Conservation (phyloP, 2,888 invertebrate species). For the Bembecia ichneumoniformis region DNA sequence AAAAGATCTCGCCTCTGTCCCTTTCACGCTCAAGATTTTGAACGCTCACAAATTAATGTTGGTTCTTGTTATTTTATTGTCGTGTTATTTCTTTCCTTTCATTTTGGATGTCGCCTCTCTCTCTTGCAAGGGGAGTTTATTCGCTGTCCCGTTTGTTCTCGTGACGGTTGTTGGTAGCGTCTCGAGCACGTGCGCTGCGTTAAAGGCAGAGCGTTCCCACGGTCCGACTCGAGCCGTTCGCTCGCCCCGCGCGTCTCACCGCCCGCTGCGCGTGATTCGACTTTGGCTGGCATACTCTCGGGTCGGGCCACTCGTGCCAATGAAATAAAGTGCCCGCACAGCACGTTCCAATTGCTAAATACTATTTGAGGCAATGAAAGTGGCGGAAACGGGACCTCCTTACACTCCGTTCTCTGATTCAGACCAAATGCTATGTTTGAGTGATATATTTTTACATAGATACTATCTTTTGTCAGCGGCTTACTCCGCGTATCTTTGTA, state of each 20-base stretch:
- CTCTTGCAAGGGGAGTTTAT: constrained; percentile 16
- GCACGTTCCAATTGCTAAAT: constrained; percentile 66
- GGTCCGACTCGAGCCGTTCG: constrained; percentile 44
- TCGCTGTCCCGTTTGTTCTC: constrained; percentile 37
- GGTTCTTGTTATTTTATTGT: constrained; percentile 59
- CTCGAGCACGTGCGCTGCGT: constrained; percentile 69
- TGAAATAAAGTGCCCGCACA: constrained; percentile 64
- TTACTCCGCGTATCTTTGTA: background rate
- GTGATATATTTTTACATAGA: background rate
- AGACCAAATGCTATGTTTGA: constrained; percentile 5
- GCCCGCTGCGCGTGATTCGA: constrained; percentile 48
- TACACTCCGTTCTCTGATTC: constrained; percentile 9
- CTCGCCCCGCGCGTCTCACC: constrained; percentile 16
- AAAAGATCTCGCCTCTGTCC: constrained; percentile 34
- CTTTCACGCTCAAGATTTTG: constrained; percentile 50
- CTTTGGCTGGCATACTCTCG: constrained; percentile 7
- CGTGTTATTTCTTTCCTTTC: constrained; percentile 34
- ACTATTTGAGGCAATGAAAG: constrained; percentile 50
- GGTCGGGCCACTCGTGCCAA: constrained; percentile 55
- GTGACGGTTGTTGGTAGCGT: constrained; percentile 45
- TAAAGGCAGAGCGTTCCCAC: constrained; percentile 72
- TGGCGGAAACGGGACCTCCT: constrained; percentile 44
- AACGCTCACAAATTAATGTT: constrained; percentile 67
- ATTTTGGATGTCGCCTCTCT: constrained; percentile 16
- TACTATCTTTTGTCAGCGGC: background rate